Base-by-base conservation (phyloP, 1,140 invertebrate genomes). In the Polypedilum pembai region DNA sequence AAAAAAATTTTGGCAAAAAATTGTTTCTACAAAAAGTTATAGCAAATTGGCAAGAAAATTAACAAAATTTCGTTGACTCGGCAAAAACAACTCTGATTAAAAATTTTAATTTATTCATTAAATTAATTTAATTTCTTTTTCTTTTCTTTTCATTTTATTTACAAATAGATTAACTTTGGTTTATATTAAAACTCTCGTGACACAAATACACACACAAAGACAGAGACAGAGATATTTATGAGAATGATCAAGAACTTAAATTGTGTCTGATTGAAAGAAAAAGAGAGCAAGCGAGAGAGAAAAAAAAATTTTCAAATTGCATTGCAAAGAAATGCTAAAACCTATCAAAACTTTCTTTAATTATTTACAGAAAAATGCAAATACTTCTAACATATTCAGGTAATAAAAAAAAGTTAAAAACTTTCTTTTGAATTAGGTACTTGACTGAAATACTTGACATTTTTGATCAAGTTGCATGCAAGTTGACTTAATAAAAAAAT, bases 321-420 rank as follows among this genome's bases (percentile, higher is more conserved):
- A n/a, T n/a, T 56, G 8, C 1, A 56, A 21, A 20, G 65, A 69
- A 18, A 82, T 82, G 81, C 80, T 82, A 76, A 79, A 75, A 78
- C 80, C 80, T 73, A 79, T 82, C 40, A 82, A 82, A 74, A 81
- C 81, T 69, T 80, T 82, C 63, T 79, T 82, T 69, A 82, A 79
- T 72, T 81, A 80, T 74, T 80, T 82, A 77, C 81, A 82, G 76
- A 82, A 82, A 76, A 82, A 81, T 82, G 80, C 80, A 41, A 82
- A 76, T 77, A 76, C 78, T 65, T 78, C 77, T 8, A 78, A 76
- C 15, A 78, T 82, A 77, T 82, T 82, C 75, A 79, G 80, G 72
- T 75, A 41, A 65, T 8, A 10, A 8, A 8, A 72, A 72, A 20
- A 18, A 17, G n/a, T n/a, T n/a, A n/a, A n/a, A 17, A 18, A 18